Evolutionary conservation across 2,888 invertebrate species (phyloP).

Genomic region (Agrochola circellaris): DNA sequence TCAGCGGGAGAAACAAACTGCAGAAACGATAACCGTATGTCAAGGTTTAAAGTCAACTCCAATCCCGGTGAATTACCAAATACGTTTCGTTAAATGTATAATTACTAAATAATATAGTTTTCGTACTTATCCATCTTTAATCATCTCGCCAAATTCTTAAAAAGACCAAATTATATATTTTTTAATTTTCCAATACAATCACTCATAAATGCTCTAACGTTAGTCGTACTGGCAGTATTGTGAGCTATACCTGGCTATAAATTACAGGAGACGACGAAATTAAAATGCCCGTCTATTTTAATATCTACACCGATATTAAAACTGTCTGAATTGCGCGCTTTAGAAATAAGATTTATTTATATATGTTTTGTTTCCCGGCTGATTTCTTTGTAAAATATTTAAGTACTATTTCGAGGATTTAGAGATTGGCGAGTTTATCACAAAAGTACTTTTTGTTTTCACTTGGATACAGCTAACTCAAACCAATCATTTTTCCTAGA

Average conservation of each 20-base stretch:
- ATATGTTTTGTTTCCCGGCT: not conserved
- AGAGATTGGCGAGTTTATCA: not conserved
- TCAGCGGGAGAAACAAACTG: not conserved
- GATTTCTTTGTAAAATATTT: not conserved
- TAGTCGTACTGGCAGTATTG: slow-evolving; percentile 40
- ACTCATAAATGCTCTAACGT: slow-evolving; percentile 50
- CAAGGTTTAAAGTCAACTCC: not conserved
- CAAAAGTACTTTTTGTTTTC: not conserved
- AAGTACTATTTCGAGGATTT: not conserved
- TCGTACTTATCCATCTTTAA: not conserved
- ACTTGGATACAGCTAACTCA: too few species aligned
- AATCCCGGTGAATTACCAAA: not conserved
- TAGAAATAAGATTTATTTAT: slow-evolving; percentile 43
- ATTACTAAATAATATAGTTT: not conserved
- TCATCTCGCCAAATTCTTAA: not conserved
- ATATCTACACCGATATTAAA: slow-evolving; percentile 59
- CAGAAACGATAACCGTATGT: not conserved
- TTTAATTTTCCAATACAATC: slow-evolving; percentile 40
- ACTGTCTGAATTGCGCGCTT: slow-evolving; percentile 36
- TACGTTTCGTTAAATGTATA: not conserved
- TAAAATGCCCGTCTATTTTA: slow-evolving; percentile 50
- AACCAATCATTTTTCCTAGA: too few species aligned
- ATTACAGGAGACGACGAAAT: slow-evolving; percentile 61
- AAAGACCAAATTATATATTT: not conserved
- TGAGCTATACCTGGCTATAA: slow-evolving; percentile 53